Evolutionary conservation across 92 coral and sea anemone genomes (phyloP).

Genomic region (Virgularia gustaviana): DNA sequence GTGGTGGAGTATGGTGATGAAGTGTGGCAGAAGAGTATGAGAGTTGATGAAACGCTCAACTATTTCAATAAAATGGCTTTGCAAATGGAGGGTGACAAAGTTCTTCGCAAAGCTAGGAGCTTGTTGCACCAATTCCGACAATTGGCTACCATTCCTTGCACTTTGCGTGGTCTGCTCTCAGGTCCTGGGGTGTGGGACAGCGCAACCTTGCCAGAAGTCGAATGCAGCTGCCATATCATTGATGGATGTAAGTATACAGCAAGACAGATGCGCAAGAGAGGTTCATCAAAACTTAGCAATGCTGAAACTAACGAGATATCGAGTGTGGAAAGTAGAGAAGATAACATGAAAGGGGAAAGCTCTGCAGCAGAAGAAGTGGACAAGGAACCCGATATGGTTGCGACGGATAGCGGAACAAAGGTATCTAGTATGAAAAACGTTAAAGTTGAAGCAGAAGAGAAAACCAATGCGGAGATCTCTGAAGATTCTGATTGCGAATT

Average conservation of each 20-base stretch:
- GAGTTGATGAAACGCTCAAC: slow-evolving; percentile 82
- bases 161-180: slow-evolving; percentile 83
- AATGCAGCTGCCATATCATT: slow-evolving; percentile 70
- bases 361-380: too few relatives aligned
- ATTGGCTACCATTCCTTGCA: slow-evolving; percentile 83
- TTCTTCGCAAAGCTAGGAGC: slow-evolving; percentile 82
- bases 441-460: too few relatives aligned
- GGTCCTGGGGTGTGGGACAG: slow-evolving; percentile 99
- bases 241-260: not conserved
- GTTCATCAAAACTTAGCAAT: not conserved
- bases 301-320: too few relatives aligned
- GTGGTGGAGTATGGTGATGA: slow-evolving; percentile 74
- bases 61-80: slow-evolving; percentile 86
- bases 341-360: too few relatives aligned
- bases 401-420: too few relatives aligned
- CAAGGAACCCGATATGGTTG: too few relatives aligned
- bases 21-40: slow-evolving; percentile 60
- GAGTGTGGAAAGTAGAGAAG: too few relatives aligned
- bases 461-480: too few relatives aligned
- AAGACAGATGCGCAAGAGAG: not conserved
- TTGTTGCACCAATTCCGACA: slow-evolving; percentile 82
- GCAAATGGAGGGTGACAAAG: slow-evolving; percentile 90
- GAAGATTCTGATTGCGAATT: too few relatives aligned
- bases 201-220: slow-evolving; percentile 84
- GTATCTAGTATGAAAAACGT: too few relatives aligned